These are phyloP conservation scores for Brienomyrus brachyistius DNA, from an alignment of 2,113 vertebrate species.

Conservation along the genomic window DNA sequence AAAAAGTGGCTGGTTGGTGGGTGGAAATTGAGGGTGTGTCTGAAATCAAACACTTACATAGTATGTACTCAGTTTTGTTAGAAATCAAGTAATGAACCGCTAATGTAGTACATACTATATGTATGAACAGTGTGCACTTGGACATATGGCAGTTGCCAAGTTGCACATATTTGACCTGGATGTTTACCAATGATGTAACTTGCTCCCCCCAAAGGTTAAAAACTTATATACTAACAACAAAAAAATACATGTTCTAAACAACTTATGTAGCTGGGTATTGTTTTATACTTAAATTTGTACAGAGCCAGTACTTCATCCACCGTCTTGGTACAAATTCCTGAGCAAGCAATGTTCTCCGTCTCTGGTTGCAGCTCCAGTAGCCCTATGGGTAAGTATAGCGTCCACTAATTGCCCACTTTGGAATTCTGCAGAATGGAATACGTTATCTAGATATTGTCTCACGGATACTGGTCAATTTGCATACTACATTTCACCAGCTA, in stretches of 20 bases:
- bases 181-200: not conserved
- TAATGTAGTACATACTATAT: not conserved
- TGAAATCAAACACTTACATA: not conserved
- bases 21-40: not conserved
- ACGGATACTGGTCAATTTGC: not conserved
- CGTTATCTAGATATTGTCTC: not conserved
- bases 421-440: not conserved
- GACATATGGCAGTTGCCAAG: not conserved
- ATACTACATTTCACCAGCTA: not conserved
- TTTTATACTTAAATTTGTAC: not conserved
- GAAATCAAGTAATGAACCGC: not conserved
- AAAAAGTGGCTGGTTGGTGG: not conserved
- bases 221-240: not conserved
- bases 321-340: not conserved
- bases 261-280: not conserved
- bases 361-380: not conserved
- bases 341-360: not conserved
- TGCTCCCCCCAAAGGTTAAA: not conserved
- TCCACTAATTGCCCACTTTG: not conserved
- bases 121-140: not conserved
- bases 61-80: not conserved
- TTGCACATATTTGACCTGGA: not conserved
- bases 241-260: not conserved
- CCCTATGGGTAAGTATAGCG: not conserved
- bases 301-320: not conserved